Conservation (phyloP, 1,140 invertebrate species). For the Eueides isabella region DNA sequence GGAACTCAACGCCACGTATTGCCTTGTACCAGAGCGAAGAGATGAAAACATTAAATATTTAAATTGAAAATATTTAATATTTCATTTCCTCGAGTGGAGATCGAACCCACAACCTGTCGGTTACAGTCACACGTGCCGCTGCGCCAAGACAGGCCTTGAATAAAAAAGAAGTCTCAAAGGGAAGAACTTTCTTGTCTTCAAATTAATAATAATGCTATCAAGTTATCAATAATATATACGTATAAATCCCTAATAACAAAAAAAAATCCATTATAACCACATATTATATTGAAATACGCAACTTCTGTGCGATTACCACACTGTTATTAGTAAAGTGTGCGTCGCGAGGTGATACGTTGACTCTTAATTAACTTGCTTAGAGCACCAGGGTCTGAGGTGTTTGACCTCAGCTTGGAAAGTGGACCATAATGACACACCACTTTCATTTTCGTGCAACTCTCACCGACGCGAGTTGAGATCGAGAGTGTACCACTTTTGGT, state of each 20-base stretch:
- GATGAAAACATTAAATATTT: too few relatives aligned
- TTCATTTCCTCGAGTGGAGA: too few relatives aligned
- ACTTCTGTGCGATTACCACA: slow-evolving; percentile 30
- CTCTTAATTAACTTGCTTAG: slow-evolving; percentile 46
- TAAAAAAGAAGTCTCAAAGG: too few relatives aligned
- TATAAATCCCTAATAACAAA: neutral
- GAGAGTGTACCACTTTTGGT: slow-evolving; percentile 79
- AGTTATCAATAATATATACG: too few relatives aligned
- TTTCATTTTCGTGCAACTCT: slow-evolving; percentile 81
- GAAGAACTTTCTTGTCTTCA: too few relatives aligned
- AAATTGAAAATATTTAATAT: too few relatives aligned
- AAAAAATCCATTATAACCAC: neutral
- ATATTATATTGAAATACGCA: neutral
- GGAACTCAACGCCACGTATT: too few relatives aligned
- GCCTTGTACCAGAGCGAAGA: too few relatives aligned
- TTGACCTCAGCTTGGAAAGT: slow-evolving; percentile 76
- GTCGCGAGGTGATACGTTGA: slow-evolving; percentile 30
- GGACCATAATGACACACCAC: slow-evolving; percentile 79
- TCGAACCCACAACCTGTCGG: too few relatives aligned
- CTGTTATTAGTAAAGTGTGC: slow-evolving; percentile 17
- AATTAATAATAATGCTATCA: too few relatives aligned
- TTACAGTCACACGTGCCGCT: too few relatives aligned
- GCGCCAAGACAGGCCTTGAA: too few relatives aligned
- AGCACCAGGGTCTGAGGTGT: slow-evolving; percentile 49
- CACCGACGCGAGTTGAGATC: slow-evolving; percentile 75